phyloP scores from a whole-genome alignment of 1,140 invertebrate species.

The Lethrus apterus region DNA sequence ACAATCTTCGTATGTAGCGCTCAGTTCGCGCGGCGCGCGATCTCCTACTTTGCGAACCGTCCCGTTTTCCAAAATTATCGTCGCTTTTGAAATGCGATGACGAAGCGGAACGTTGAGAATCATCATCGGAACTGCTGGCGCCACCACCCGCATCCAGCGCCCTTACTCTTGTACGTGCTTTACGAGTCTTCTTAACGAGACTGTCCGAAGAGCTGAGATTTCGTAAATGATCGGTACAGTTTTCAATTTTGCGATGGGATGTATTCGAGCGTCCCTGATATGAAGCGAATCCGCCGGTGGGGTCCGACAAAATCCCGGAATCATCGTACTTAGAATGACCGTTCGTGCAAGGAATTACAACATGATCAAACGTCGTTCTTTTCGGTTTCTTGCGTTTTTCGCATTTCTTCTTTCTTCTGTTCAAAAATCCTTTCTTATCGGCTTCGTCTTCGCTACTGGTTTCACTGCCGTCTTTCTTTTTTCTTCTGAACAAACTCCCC shows the following conservation, averaged over 20 bases:
- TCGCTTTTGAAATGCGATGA: constrained; percentile 59
- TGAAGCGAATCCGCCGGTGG: constrained; percentile 40
- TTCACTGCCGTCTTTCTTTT: constrained; percentile 51
- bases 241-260: constrained; percentile 21
- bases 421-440: constrained; percentile 42
- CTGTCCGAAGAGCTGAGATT: constrained; percentile 47
- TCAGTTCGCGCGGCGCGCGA: constrained; percentile 67
- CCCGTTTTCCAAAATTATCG: constrained; percentile 53
- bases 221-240: constrained; percentile 20
- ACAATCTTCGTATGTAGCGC: constrained; percentile 66
- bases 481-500: constrained; percentile 60
- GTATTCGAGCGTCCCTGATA: constrained; percentile 39
- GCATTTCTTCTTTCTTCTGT: constrained; percentile 44
- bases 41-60: constrained; percentile 46
- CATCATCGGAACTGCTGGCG: constrained; percentile 69
- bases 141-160: constrained; percentile 54
- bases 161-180: constrained; percentile 44
- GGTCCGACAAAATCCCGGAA: constrained; percentile 36
- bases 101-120: constrained; percentile 56
- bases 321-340: constrained; percentile 41
- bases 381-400: constrained; percentile 36
- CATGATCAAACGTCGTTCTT: constrained; percentile 32
- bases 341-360: constrained; percentile 29
- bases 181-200: constrained; percentile 46
- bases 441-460: constrained; percentile 56